A percentile compares a stretch with the other conserved stretches of the same genome.
phyloP scores from a whole-genome alignment of 2,888 invertebrate genomes.

The Polia nebulosa region DNA sequence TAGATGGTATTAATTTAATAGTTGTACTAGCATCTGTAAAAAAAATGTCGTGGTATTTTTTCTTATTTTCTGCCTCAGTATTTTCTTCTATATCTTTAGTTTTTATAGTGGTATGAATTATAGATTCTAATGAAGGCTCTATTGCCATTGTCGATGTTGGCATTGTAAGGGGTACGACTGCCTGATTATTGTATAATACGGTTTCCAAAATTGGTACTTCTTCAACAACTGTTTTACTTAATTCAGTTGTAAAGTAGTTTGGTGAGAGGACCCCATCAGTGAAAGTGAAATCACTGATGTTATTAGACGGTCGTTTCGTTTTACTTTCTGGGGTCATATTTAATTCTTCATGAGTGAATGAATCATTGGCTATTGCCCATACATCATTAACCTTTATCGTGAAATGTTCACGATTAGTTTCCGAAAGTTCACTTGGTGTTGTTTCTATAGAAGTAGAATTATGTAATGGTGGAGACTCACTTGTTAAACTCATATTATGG shows the following conservation, averaged over 20 bases:
- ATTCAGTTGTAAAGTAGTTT: constrained; percentile 6
- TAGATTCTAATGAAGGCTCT: not conserved
- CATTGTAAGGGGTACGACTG: not conserved
- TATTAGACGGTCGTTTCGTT: not conserved
- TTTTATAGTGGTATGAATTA: not conserved
- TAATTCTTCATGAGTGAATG: not conserved
- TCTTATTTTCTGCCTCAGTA: not conserved
- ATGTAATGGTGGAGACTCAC: not conserved
- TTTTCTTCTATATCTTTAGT: not conserved
- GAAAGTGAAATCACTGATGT: not conserved
- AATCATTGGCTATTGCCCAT: not conserved
- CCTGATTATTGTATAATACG: not conserved
- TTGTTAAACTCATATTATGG: not conserved
- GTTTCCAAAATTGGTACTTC: not conserved
- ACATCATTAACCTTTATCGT: not conserved
- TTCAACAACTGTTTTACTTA: not conserved
- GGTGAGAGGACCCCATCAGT: not conserved
- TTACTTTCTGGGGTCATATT: not conserved
- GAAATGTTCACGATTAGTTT: not conserved
- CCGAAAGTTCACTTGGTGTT: not conserved
- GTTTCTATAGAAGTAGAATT: not conserved
- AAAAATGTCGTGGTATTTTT: not conserved
- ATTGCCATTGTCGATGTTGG: not conserved
- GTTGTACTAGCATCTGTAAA: not conserved
- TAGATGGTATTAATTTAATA: not conserved